phyloP scores from a whole-genome alignment of 2,888 invertebrate species.

The Drosophila nigricruria region DNA sequence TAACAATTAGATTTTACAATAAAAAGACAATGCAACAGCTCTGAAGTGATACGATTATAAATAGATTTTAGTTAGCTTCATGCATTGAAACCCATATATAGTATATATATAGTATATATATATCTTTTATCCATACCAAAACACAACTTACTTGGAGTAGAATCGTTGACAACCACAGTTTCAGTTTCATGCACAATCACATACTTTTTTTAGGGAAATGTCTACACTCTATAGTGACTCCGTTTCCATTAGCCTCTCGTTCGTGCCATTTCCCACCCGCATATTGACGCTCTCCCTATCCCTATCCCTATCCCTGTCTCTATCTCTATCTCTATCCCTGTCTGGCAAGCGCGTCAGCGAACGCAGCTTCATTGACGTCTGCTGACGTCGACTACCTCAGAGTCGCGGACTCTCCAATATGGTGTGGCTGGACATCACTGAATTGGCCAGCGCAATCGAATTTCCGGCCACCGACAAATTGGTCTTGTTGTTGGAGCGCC shows the following conservation, averaged over 20 bases:
- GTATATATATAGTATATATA: neutral
- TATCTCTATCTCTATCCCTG: neutral
- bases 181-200: slow-evolving; percentile 69
- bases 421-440: slow-evolving; percentile 77
- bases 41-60: slow-evolving; percentile 6
- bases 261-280: neutral
- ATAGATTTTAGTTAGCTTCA: neutral
- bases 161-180: slow-evolving; percentile 77
- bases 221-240: slow-evolving; percentile 58
- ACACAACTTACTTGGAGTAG: slow-evolving; percentile 49
- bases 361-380: slow-evolving; percentile 2
- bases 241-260: slow-evolving; percentile 45
- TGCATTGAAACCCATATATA: slow-evolving; percentile 14
- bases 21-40: slow-evolving; percentile 27
- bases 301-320: neutral
- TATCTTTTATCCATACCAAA: slow-evolving; percentile 21
- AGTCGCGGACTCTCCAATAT: slow-evolving; percentile 79
- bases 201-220: slow-evolving; percentile 32
- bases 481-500: slow-evolving; percentile 61
- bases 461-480: slow-evolving; percentile 76
- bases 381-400: slow-evolving; percentile 60
- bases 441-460: slow-evolving; percentile 80
- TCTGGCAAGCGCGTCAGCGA: slow-evolving; percentile 8
- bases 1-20: slow-evolving; percentile 43
- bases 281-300: neutral